These are phyloP conservation scores for Trachops cirrhosus DNA, from an alignment of 2,797 vertebrate genomes.

Conservation along the genomic window DNA sequence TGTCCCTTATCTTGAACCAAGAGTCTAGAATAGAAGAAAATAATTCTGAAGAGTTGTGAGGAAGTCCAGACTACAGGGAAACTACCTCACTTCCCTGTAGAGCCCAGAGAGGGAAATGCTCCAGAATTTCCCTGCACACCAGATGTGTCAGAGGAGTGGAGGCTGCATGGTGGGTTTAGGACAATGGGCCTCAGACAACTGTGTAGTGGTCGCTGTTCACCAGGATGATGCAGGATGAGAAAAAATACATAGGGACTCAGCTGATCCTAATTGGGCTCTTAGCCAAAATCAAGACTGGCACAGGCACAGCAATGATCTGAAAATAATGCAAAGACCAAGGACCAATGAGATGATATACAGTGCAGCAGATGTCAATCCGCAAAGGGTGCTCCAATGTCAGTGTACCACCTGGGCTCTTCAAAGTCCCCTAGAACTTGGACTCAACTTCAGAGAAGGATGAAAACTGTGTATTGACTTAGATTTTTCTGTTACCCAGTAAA, in stretches of 20 bases:
- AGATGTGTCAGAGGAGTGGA: not conserved
- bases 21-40: not conserved
- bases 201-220: not conserved
- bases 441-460: not conserved
- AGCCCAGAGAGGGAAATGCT: not conserved
- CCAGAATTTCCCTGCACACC: not conserved
- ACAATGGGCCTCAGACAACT: not conserved
- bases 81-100: not conserved
- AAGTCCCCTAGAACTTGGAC: not conserved
- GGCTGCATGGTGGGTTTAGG: not conserved
- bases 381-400: not conserved
- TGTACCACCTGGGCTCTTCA: not conserved
- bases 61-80: not conserved
- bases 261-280: not conserved
- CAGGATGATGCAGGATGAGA: not conserved
- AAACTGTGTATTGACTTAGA: not conserved
- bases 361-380: not conserved
- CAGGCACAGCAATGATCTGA: not conserved
- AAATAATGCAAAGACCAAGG: not conserved
- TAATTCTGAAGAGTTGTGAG: not conserved
- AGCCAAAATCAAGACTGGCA: not conserved
- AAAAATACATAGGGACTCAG: not conserved
- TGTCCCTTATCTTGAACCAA: not conserved
- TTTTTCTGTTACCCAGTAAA: not conserved
- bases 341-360: not conserved